Conservation (phyloP, 2,797 vertebrate genomes). For the Pteronotus mesoamericanus region DNA sequence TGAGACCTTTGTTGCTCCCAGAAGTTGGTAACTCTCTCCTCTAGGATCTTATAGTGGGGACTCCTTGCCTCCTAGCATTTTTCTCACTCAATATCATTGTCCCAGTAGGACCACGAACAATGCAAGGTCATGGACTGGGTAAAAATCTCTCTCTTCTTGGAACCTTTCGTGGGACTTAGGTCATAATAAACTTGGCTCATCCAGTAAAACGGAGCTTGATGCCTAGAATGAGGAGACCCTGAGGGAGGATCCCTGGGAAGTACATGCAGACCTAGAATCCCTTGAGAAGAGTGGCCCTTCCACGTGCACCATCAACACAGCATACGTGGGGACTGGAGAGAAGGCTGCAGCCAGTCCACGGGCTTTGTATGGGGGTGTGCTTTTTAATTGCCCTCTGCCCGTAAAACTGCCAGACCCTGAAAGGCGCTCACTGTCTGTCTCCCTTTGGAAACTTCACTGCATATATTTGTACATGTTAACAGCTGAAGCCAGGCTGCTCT, state of each 20-base stretch:
- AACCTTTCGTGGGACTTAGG: background rate
- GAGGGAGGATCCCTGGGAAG: background rate
- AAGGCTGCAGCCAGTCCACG: conserved; percentile 61
- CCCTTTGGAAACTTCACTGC: conserved; percentile 78
- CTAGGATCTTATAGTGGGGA: background rate
- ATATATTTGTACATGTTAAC: conserved; percentile 57
- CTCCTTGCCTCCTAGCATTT: background rate
- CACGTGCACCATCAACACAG: background rate
- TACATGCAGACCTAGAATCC: background rate
- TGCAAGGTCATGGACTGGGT: background rate
- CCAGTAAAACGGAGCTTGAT: background rate
- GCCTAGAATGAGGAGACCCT: background rate
- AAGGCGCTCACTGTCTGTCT: conserved; percentile 79
- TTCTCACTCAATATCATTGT: background rate
- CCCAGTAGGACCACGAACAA: background rate
- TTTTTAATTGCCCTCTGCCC: conserved; percentile 62
- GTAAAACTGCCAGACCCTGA: conserved; percentile 72
- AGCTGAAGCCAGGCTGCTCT: conserved; percentile 72
- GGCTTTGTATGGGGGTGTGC: conserved; percentile 49
- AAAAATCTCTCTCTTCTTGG: background rate
- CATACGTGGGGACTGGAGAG: background rate
- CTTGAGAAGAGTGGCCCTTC: background rate
- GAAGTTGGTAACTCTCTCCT: background rate
- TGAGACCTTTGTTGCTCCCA: background rate
- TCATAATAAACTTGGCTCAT: background rate